phyloP scores from a whole-genome alignment of 2,113 vertebrate species.

The Myocastor coypus region DNA sequence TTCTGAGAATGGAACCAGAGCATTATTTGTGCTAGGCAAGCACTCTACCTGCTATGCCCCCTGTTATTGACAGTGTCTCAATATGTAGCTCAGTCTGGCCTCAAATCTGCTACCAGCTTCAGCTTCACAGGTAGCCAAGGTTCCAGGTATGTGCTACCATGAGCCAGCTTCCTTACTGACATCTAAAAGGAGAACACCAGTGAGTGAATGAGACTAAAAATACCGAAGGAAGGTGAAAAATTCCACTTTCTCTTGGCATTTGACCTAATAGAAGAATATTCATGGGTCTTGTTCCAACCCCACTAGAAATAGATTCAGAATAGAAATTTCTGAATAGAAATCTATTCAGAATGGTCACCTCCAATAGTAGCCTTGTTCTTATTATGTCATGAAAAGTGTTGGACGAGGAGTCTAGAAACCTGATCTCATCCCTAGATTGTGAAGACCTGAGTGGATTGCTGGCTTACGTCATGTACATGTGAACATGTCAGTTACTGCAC shows the following conservation, averaged over 20 bases:
- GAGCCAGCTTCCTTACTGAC: background rate
- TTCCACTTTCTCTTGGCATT: background rate
- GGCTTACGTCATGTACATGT: background rate
- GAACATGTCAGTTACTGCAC: background rate
- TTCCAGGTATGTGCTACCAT: background rate
- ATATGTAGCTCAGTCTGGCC: background rate
- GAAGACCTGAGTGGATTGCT: background rate
- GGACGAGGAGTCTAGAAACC: background rate
- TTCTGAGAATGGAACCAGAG: background rate
- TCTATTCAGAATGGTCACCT: background rate
- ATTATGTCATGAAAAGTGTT: background rate
- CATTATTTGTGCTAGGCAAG: background rate
- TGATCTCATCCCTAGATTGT: background rate
- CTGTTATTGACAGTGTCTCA: background rate
- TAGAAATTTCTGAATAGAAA: too few relatives aligned
- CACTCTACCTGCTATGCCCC: background rate
- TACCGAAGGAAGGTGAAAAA: background rate
- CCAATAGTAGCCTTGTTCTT: background rate
- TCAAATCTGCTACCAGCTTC: background rate
- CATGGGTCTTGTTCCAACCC: background rate
- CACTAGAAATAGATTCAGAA: background rate
- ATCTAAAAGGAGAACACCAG: background rate
- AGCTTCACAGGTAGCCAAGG: background rate
- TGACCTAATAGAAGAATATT: background rate
- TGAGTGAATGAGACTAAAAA: background rate